A percentile compares a stretch with the other conserved stretches of the same genome.
These are phyloP conservation scores for Sebastes matsubarae DNA, from an alignment of 2,797 vertebrate species.

Conservation along the genomic window DNA sequence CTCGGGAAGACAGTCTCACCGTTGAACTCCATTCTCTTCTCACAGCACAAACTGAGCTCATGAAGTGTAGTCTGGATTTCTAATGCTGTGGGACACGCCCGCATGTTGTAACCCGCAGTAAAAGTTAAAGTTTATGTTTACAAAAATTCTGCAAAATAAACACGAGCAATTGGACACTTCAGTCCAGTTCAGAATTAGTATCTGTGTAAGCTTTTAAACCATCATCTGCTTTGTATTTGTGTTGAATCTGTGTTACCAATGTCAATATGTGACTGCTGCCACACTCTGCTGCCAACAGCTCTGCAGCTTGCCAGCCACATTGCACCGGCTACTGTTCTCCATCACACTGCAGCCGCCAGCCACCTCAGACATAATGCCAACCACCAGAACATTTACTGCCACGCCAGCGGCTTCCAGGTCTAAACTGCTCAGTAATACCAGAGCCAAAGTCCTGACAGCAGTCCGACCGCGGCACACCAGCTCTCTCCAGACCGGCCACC, in stretches of 20 bases:
- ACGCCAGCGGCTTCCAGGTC: background rate
- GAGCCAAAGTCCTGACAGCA: background rate
- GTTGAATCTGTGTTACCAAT: background rate
- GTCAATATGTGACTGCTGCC: conserved; percentile 21
- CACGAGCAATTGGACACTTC: too few species aligned
- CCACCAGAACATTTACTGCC: background rate
- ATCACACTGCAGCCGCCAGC: conserved; percentile 1
- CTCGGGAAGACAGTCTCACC: too few species aligned
- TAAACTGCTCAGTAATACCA: background rate
- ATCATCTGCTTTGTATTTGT: background rate
- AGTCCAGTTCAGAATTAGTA: background rate
- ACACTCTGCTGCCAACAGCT: conserved; percentile 8
- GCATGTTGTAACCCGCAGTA: too few species aligned
- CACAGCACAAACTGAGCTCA: too few species aligned
- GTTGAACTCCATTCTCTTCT: too few species aligned
- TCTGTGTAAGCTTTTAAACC: background rate
- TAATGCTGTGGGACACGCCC: too few species aligned
- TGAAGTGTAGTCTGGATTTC: too few species aligned
- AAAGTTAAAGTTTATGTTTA: too few species aligned
- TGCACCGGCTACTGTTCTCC: conserved; percentile 1
- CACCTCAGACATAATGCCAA: background rate
- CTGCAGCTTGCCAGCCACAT: conserved; percentile 11
- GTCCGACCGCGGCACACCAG: background rate
- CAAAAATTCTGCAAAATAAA: too few species aligned
- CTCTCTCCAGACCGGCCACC: background rate